Evolutionary conservation across 2,888 invertebrate genomes (phyloP).

Genomic region (Metellina segmentata): DNA sequence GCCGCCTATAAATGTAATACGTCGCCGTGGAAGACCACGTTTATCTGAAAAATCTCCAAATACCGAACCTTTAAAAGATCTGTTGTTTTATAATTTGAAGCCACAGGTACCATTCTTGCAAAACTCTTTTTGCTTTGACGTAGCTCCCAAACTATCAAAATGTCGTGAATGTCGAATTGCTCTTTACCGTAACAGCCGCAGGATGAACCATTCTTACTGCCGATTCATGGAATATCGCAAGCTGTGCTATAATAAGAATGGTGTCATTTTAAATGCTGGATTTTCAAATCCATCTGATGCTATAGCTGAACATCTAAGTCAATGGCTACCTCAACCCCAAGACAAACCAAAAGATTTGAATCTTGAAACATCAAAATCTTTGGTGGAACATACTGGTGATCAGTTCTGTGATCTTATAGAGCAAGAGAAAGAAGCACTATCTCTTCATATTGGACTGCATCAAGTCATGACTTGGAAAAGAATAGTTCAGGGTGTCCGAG

Average conservation of each 20-base stretch:
- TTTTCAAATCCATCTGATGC: conserved; percentile 92
- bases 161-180: conserved; percentile 96
- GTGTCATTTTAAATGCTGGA: conserved; percentile 92
- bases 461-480: conserved; percentile 96
- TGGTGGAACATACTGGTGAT: conserved; percentile 91
- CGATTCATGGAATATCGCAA: conserved; percentile 97
- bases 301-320: conserved; percentile 86
- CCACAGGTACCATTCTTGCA: conserved; percentile 87
- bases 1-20: conserved; percentile 1
- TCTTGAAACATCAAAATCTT: conserved; percentile 92
- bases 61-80: neutral
- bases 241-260: conserved; percentile 92
- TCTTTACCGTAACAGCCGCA: conserved; percentile 89
- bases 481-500: conserved; percentile 95
- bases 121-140: conserved; percentile 90
- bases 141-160: conserved; percentile 92
- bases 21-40: conserved; percentile 41
- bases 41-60: conserved; percentile 17
- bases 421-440: conserved; percentile 90
- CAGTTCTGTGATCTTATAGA: conserved; percentile 96
- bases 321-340: conserved; percentile 91
- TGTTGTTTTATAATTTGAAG: conserved; percentile 14
- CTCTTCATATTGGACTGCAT: conserved; percentile 72
- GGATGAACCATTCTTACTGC: conserved; percentile 88
- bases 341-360: conserved; percentile 86